A percentile compares a stretch with the other conserved stretches of the same genome.
phyloP scores from a whole-genome alignment of 2,113 vertebrate genomes.

The Odontesthes bonariensis region DNA sequence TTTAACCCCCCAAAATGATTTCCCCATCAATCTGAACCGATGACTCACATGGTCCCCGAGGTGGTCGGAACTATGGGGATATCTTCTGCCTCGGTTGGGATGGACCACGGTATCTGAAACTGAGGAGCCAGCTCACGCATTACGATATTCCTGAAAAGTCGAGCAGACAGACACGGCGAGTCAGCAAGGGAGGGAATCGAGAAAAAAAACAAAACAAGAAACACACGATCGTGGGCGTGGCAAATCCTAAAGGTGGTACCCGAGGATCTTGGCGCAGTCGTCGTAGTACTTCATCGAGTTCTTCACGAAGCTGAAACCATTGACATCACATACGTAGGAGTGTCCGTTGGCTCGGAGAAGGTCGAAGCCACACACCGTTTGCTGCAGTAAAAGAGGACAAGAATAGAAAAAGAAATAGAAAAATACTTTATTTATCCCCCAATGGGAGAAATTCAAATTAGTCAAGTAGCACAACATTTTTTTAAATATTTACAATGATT shows the following conservation, averaged over 20 bases:
- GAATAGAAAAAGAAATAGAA: no score
- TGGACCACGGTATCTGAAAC: conserved; percentile 99
- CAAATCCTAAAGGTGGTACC: conserved; percentile 78
- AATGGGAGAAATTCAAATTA: no score
- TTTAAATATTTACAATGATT: no score
- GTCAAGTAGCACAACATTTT: no score
- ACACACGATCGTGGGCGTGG: neutral
- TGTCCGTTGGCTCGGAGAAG: conserved; percentile 96
- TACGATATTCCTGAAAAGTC: conserved; percentile 88
- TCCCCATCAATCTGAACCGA: neutral
- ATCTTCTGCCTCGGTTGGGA: conserved; percentile 97
- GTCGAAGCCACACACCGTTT: conserved; percentile 98
- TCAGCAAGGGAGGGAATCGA: neutral
- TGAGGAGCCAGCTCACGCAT: conserved; percentile 98
- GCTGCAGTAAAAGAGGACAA: conserved; percentile 78
- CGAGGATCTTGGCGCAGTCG: conserved; percentile 98
- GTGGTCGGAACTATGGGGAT: conserved; percentile 99
- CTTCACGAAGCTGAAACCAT: conserved; percentile 99
- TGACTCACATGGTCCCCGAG: conserved; percentile 97
- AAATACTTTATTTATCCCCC: no score
- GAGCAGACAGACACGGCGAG: neutral
- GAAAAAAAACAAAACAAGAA: neutral
- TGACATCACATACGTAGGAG: conserved; percentile 97
- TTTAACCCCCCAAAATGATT: neutral
- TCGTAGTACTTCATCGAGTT: conserved; percentile 99